A percentile compares a stretch with the other conserved stretches of the same genome.
Evolutionary conservation across 2,888 invertebrate species (phyloP).

Genomic region (Ectobius pallidus): DNA sequence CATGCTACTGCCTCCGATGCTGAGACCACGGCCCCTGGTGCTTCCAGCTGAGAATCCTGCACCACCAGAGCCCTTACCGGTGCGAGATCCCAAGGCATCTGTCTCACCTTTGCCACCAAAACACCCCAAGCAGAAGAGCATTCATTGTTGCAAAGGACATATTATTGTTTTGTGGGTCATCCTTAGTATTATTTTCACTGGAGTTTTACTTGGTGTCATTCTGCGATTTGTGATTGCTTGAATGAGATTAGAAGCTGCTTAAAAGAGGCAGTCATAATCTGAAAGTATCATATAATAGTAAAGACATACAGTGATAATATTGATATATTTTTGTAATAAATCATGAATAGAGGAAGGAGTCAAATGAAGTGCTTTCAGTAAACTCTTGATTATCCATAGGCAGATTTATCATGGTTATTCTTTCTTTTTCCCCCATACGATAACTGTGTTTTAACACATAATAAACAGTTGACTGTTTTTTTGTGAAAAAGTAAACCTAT

Average conservation of each 20-base stretch:
- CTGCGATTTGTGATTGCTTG: slow-evolving; percentile 41
- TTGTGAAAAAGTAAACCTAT: no score
- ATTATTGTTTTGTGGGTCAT: slow-evolving; percentile 49
- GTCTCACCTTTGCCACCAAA: slow-evolving; percentile 41
- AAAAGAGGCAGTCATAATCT: no score
- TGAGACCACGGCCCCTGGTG: slow-evolving; percentile 43
- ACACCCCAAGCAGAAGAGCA: slow-evolving; percentile 16
- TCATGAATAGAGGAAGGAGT: no score
- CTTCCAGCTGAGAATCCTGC: slow-evolving; percentile 40
- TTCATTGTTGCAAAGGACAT: slow-evolving; percentile 47
- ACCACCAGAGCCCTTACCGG: slow-evolving; percentile 44
- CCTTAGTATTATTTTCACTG: slow-evolving; percentile 48
- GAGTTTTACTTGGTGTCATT: slow-evolving; percentile 48
- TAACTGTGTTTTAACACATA: no score
- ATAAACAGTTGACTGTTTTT: no score
- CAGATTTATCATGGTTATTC: no score
- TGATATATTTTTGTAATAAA: no score
- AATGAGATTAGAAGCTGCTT: not conserved
- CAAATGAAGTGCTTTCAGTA: no score
- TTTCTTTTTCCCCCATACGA: no score
- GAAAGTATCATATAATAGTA: no score
- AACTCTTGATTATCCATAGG: no score
- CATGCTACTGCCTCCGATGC: slow-evolving; percentile 43
- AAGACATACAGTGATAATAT: no score
- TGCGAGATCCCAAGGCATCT: slow-evolving; percentile 41